A percentile compares a stretch with the other conserved stretches of the same genome.
Conservation (phyloP, 2,113 vertebrate species). For the Antidorcas marsupialis region DNA sequence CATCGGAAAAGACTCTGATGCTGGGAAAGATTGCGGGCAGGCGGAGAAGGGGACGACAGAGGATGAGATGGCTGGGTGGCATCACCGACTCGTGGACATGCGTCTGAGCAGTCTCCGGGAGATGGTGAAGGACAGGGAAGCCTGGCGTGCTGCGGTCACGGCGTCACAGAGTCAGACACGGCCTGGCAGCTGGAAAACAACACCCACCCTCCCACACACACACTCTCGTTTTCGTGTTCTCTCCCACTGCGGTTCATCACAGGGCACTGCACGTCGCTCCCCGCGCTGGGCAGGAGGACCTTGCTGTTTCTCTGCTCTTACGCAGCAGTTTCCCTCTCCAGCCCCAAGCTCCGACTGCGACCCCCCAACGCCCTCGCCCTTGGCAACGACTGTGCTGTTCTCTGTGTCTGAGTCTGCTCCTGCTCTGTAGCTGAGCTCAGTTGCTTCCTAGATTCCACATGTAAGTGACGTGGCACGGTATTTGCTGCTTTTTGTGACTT, state of each 20-base stretch:
- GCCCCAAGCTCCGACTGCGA: neutral
- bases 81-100: fast-evolving
- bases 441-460: neutral
- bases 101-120: fast-evolving
- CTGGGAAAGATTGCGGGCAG: neutral
- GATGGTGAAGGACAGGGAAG: neutral
- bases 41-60: neutral
- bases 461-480: fast-evolving
- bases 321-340: neutral
- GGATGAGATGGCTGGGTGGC: neutral
- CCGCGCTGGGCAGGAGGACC: neutral
- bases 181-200: neutral
- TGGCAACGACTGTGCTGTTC: neutral
- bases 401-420: neutral
- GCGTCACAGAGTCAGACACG: neutral
- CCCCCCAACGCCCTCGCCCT: neutral
- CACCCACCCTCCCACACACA: neutral
- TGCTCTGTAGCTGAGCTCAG: neutral
- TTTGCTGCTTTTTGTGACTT: neutral
- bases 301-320: neutral
- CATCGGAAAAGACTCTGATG: neutral
- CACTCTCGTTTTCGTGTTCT: neutral
- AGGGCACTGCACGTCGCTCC: neutral
- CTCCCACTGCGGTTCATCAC: neutral
- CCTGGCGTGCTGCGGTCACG: neutral